Evolutionary conservation across 2,888 invertebrate genomes (phyloP).

Genomic region (Hydriomena furcata): DNA sequence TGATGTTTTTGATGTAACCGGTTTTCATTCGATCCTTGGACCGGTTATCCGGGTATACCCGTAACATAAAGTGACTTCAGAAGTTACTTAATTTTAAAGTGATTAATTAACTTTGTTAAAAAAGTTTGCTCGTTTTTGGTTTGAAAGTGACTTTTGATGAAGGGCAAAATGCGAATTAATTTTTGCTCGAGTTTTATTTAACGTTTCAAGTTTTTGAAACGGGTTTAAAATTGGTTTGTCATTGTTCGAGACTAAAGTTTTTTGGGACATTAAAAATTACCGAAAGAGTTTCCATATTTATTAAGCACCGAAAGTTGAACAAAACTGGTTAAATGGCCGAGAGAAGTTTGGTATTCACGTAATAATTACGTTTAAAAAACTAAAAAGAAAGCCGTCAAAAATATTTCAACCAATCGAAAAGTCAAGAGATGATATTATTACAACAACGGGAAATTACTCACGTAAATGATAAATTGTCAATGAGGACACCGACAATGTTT

Average conservation of each 20-base stretch:
- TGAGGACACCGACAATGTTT: too few species aligned
- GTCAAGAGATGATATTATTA: too few species aligned
- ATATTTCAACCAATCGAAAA: too few species aligned
- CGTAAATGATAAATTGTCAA: too few species aligned
- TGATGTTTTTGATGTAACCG: constrained; percentile 27
- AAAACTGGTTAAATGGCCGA: too few species aligned
- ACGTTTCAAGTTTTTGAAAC: constrained; percentile 1
- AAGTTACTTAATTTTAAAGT: constrained; percentile 35
- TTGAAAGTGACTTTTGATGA: constrained; percentile 31
- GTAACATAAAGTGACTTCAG: constrained; percentile 28
- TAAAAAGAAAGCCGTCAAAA: too few species aligned
- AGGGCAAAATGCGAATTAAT: constrained; percentile 25
- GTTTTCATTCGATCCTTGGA: constrained; percentile 8
- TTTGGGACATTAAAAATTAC: not conserved
- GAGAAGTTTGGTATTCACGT: too few species aligned
- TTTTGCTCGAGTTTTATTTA: constrained; percentile 13
- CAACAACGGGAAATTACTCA: too few species aligned
- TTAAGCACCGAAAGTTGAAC: too few species aligned
- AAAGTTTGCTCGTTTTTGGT: constrained; percentile 33
- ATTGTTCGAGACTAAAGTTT: constrained; percentile 2
- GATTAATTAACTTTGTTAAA: constrained; percentile 39
- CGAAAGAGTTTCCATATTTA: too few species aligned
- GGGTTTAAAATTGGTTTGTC: constrained; percentile 5
- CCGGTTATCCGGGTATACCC: not conserved
- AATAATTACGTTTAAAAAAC: too few species aligned